phyloP scores from a whole-genome alignment of 2,888 invertebrate genomes.

The Junonia oenone region DNA sequence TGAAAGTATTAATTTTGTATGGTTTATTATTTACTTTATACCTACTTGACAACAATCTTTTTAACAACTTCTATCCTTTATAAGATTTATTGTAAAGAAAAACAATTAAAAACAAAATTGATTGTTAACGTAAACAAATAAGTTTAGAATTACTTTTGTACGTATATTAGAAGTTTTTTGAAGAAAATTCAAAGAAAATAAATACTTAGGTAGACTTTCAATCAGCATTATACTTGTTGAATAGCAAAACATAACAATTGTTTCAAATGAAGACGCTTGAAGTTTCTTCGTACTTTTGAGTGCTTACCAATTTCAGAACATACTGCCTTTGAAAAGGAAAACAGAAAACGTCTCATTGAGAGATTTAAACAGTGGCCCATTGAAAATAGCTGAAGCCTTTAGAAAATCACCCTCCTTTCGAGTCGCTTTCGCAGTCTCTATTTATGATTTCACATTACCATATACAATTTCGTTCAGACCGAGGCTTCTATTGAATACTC shows the following conservation, averaged over 20 bases:
- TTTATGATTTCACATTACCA: constrained; percentile 74
- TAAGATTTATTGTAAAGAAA: not conserved
- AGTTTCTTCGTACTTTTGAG: constrained; percentile 28
- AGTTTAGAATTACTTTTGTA: not conserved
- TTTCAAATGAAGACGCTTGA: constrained; percentile 33
- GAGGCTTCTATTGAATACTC: constrained; percentile 60
- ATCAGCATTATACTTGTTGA: constrained; percentile 2
- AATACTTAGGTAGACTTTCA: not conserved
- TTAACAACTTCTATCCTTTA: no score
- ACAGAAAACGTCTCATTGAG: constrained; percentile 71
- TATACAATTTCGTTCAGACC: constrained; percentile 58
- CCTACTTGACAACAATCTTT: not conserved
- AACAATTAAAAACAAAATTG: not conserved
- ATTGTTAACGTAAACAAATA: not conserved
- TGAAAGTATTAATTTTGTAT: no score
- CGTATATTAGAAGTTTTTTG: not conserved
- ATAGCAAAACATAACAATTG: constrained; percentile 18
- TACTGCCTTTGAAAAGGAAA: constrained; percentile 54
- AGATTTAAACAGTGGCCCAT: constrained; percentile 71
- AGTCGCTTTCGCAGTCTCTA: constrained; percentile 61
- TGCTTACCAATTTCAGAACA: constrained; percentile 27
- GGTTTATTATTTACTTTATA: no score
- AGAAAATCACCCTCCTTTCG: constrained; percentile 72
- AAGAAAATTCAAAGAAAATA: not conserved
- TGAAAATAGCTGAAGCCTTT: constrained; percentile 69